Evolutionary conservation across 2,113 vertebrate genomes (phyloP), one percentile per base, ranked within the genome.

Genomic region (Uropsilus gracilis): DNA sequence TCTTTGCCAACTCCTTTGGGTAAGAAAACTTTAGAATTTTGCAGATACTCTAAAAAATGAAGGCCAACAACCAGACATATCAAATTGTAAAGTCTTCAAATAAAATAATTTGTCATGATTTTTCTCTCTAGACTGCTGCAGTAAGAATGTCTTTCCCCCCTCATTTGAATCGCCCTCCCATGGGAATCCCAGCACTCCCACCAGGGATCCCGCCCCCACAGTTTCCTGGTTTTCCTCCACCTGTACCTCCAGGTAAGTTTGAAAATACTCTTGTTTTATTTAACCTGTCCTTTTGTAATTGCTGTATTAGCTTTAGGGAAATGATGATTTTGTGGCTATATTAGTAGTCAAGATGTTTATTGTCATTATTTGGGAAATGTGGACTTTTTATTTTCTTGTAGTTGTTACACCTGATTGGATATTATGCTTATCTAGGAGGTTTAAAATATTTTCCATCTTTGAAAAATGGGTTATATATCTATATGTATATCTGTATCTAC

Each of bases 191-290:
- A 86, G 97, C 99, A 0, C 98, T 99, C 97, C 99, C 99, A 18
- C 99, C 99, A 7, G 99, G 99, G 94, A 99, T 99, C 75, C 99
- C 99, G 46, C 99, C 99, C 66, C 99, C 99, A 53, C 99, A 99
- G 87, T 99, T 99, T 97, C 99, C 99, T 97, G 99, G 99, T 37
- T 99, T 99, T 97, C 99, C 99, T 96, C 98, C 99, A 94, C 99
- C 99, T 96, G 99, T 99, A 95, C 98, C 99, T 89, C 99, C 99
- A 96, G 99, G 99, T 99, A 98, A 98, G 98, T 97, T 89, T 83
- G 24, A 57, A 20, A n/a, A 16, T 59, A 78, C 32, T 77, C 11
- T 72, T 75, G 37, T 32, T 59, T 83, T 61, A n/a, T 94, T 91
- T n/a, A 89, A n/a, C 8, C 46, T n/a, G 5, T 34, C 24, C 30